Percentiles rank a stretch among this genome's conserved stretches.
phyloP scores from a whole-genome alignment of 2,888 invertebrate species.

The Crioceris asparagi region DNA sequence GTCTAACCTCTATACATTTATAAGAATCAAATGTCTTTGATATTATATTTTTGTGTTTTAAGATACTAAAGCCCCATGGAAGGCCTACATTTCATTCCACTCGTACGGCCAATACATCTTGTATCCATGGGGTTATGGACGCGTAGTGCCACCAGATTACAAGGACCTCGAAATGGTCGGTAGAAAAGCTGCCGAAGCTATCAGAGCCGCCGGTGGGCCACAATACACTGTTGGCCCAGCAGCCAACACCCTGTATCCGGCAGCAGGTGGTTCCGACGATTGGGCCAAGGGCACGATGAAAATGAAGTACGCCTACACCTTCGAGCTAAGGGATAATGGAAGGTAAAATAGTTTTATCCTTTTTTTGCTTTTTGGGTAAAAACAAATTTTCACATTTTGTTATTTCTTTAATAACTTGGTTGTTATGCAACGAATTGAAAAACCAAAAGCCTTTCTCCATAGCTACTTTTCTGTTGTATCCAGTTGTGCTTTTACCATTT shows the following conservation, averaged over 20 bases:
- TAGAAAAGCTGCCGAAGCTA: conserved; percentile 56
- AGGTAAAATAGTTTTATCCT: no score
- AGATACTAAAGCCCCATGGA: conserved; percentile 42
- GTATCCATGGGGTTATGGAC: conserved; percentile 80
- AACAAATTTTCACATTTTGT: no score
- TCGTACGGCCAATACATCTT: conserved; percentile 79
- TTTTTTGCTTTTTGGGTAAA: no score
- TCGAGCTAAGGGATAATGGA: conserved; percentile 81
- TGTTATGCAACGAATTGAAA: no score
- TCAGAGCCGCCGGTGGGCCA: conserved; percentile 48
- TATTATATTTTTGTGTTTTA: background rate
- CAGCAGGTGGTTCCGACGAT: conserved; percentile 76
- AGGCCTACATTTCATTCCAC: conserved; percentile 69
- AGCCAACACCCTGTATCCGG: conserved; percentile 67
- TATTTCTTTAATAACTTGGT: no score
- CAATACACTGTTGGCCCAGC: conserved; percentile 67
- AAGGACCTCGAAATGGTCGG: conserved; percentile 60
- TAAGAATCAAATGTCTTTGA: background rate
- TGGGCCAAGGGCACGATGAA: conserved; percentile 79
- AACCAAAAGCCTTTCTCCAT: no score
- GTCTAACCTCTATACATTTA: background rate
- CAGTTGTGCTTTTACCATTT: no score
- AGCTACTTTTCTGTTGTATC: no score
- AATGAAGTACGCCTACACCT: conserved; percentile 80
- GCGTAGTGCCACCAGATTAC: conserved; percentile 57